phyloP scores from a whole-genome alignment of 2,113 vertebrate genomes.

The Tonatia bakeri region DNA sequence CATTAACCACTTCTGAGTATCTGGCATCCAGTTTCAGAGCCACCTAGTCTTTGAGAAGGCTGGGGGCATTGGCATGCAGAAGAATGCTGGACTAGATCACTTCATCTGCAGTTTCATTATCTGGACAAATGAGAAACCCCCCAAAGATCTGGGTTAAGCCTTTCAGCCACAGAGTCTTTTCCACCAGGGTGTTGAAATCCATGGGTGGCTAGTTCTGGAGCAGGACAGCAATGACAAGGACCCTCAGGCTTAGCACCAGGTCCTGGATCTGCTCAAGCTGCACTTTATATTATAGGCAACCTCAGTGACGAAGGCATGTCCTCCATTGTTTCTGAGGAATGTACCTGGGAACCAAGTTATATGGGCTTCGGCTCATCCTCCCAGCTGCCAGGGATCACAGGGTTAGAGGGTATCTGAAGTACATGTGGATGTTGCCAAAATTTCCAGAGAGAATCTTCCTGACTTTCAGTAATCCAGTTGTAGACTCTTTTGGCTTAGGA shows the following conservation, averaged over 20 bases:
- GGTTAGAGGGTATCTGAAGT: constrained; percentile 92
- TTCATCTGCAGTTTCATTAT: constrained; percentile 82
- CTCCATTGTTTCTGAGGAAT: constrained; percentile 87
- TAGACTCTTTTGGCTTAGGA: constrained; percentile 97
- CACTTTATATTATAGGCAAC: constrained; percentile 90
- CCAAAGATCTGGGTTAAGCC: constrained; percentile 87
- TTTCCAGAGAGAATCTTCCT: constrained; percentile 92
- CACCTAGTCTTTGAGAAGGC: constrained; percentile 81
- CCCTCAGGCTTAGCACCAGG: constrained; percentile 93
- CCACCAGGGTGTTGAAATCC: constrained; percentile 81
- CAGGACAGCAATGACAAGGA: constrained; percentile 86
- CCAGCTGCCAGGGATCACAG: constrained; percentile 89
- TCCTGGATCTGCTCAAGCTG: constrained; percentile 94
- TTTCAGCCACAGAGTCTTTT: constrained; percentile 90
- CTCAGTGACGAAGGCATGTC: constrained; percentile 87
- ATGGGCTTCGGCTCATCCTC: constrained; percentile 84
- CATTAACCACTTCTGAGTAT: constrained; percentile 70
- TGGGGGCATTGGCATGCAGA: constrained; percentile 86
- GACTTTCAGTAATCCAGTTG: constrained; percentile 94
- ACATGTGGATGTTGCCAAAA: constrained; percentile 94
- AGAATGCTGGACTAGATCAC: constrained; percentile 84
- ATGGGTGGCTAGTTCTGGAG: constrained; percentile 88
- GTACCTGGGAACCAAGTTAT: constrained; percentile 92
- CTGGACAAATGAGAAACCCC: constrained; percentile 93
- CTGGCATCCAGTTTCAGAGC: constrained; percentile 73